A percentile compares a stretch with the other conserved stretches of the same genome.
These are phyloP conservation scores for Pungitius pungitius DNA, from an alignment of 2,113 vertebrate species.

Conservation along the genomic window DNA sequence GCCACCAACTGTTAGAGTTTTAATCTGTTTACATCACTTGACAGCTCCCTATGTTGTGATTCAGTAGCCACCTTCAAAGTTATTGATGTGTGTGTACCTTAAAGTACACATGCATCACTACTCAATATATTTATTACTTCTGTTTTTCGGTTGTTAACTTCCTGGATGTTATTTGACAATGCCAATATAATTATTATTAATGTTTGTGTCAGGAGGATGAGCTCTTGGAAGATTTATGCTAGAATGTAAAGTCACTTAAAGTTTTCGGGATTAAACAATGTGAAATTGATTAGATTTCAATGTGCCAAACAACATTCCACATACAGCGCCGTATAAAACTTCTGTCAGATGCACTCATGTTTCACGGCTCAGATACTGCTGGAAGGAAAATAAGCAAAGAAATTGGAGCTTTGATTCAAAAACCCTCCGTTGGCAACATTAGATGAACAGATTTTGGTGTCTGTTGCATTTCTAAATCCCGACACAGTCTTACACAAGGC, in stretches of 20 bases:
- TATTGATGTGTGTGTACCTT: constrained; percentile 8
- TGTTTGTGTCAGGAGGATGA: constrained; percentile 14
- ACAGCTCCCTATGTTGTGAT: constrained; percentile 7
- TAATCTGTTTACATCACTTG: constrained; percentile 52
- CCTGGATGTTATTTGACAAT: neutral
- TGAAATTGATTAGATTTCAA: constrained; percentile 14
- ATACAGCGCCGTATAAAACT: constrained; percentile 14
- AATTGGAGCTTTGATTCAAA: constrained; percentile 38
- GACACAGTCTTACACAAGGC: constrained; percentile 17
- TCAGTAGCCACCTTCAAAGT: neutral
- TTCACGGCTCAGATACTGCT: constrained; percentile 35
- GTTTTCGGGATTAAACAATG: constrained; percentile 26
- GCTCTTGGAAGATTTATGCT: constrained; percentile 13
- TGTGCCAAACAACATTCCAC: neutral
- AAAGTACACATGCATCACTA: neutral
- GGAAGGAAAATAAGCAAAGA: constrained; percentile 49
- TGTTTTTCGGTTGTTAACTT: neutral
- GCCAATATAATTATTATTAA: constrained; percentile 31
- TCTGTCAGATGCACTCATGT: constrained; percentile 14
- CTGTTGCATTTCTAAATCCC: constrained; percentile 41
- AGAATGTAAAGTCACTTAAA: constrained; percentile 19
- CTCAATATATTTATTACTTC: neutral
- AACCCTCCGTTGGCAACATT: constrained; percentile 44
- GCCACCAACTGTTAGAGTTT: constrained; percentile 49
- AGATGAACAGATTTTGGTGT: constrained; percentile 41